A percentile compares a stretch with the other conserved stretches of the same genome.
Conservation (phyloP, 2,888 invertebrate genomes). For the Drosophila siamana region DNA sequence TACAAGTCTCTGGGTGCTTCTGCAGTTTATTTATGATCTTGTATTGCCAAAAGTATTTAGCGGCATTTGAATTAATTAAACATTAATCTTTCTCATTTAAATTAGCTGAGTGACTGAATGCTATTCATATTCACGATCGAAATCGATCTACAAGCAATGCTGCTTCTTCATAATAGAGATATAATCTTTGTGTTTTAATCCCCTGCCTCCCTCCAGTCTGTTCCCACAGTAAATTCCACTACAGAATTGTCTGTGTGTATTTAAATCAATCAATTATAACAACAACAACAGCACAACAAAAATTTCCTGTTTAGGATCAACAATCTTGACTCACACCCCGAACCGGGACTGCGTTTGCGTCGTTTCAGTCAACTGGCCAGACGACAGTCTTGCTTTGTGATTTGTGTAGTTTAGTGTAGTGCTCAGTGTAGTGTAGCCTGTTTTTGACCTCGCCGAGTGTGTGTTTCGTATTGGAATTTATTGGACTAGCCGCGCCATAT, state of each 20-base stretch:
- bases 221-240: conserved; percentile 55
- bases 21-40: neutral
- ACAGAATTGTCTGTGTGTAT: conserved; percentile 44
- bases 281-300: conserved; percentile 11
- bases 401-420: conserved; percentile 44
- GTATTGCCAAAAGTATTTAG: neutral
- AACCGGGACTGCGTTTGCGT: neutral
- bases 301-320: conserved; percentile 61
- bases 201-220: too few relatives aligned
- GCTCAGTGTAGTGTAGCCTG: conserved; percentile 51
- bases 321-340: conserved; percentile 15
- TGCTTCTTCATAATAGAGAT: conserved; percentile 32
- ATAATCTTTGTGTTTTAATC: conserved; percentile 20
- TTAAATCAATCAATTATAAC: conserved; percentile 54
- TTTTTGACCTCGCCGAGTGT: conserved; percentile 53
- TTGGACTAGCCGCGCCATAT: conserved; percentile 52
- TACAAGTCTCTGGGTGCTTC: neutral
- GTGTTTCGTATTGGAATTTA: conserved; percentile 52
- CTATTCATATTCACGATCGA: neutral
- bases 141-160: conserved; percentile 10
- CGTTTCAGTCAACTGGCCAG: conserved; percentile 41
- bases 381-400: conserved; percentile 24
- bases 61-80: neutral
- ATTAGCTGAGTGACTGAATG: neutral
- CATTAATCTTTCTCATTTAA: neutral